Evolutionary conservation across 2,888 invertebrate genomes (phyloP), one percentile per base, ranked within the genome.

Genomic region (Phengaris alcon): DNA sequence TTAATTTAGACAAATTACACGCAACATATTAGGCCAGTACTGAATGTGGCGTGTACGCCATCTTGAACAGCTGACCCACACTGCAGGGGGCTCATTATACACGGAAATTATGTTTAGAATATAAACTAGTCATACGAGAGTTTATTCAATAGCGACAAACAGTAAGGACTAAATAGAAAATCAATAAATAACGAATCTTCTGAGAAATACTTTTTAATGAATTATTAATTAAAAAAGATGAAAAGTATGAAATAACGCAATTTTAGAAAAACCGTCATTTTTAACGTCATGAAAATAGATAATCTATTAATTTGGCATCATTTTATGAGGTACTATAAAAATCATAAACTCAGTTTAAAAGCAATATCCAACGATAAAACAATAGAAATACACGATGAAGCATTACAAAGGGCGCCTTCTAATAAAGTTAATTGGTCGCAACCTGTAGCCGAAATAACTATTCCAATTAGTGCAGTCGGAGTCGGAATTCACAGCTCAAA

Each of bases 401-500:
- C 70, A 51, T 35, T 59, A 69, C 75, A 70, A 70, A 76, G 52
- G 51, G 84, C 83, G 82, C 84, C 83, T 85, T 85, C 84, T 87
- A 89, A 88, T 89, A 88, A 87, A 87, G 81, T 84, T 89, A 90
- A 90, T 90, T 78, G 78, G 75, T 78, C 70, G 46, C 77, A 76
- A 75, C 75, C 73, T 77, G 75, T 68, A 75, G 55, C 74, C 52
- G 81, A 82, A 83, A 83, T 82, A 85, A 84, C 85, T 85, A 84
- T 83, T 83, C 82, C 85, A 88, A 89, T 90, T 89, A 89, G 85
- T 82, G 82, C 80, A 79, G 79, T 77, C 78, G 79, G 81, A 81
- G 79, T 78, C 77, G 79, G 79, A 80, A 80, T 80, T 82, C 79
- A 81, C 78, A 79, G 77, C 79, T 83, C 82, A 82, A 81, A 81